Conservation (phyloP, 2,113 vertebrate species). For the Rhegmatorhina hoffmannsi region DNA sequence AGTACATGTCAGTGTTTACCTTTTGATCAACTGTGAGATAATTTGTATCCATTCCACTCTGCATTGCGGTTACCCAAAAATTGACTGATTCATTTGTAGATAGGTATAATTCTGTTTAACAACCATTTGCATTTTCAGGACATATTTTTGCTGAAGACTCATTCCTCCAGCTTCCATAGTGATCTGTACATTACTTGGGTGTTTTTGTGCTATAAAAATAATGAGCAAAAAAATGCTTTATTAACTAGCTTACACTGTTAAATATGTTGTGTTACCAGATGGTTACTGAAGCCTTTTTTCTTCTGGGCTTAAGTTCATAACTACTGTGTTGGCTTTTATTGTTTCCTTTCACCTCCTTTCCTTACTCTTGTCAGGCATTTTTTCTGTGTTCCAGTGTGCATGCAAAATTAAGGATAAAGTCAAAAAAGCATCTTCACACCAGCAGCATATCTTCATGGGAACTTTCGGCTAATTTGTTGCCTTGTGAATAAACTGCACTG, state of each 20-base stretch:
- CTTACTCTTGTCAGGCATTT: background rate
- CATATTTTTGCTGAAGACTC: background rate
- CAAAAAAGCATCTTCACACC: background rate
- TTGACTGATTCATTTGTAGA: background rate
- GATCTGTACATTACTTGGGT: background rate
- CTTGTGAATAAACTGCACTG: background rate
- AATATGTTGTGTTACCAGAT: background rate
- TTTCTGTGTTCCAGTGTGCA: background rate
- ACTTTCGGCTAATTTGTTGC: background rate
- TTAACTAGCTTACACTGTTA: background rate
- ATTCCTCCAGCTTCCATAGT: background rate
- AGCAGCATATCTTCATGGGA: background rate
- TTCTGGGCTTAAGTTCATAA: background rate
- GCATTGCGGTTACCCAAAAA: background rate
- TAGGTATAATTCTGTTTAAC: background rate
- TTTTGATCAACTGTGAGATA: background rate
- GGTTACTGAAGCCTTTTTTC: background rate
- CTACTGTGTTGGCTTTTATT: background rate
- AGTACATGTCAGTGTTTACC: background rate
- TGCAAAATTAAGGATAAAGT: background rate
- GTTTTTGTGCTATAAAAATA: background rate
- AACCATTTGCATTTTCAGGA: background rate
- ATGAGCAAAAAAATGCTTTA: background rate
- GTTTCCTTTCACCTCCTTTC: background rate
- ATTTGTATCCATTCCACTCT: background rate